Conservation (phyloP, 1,140 invertebrate genomes). For the Matsumurasca onukii region DNA sequence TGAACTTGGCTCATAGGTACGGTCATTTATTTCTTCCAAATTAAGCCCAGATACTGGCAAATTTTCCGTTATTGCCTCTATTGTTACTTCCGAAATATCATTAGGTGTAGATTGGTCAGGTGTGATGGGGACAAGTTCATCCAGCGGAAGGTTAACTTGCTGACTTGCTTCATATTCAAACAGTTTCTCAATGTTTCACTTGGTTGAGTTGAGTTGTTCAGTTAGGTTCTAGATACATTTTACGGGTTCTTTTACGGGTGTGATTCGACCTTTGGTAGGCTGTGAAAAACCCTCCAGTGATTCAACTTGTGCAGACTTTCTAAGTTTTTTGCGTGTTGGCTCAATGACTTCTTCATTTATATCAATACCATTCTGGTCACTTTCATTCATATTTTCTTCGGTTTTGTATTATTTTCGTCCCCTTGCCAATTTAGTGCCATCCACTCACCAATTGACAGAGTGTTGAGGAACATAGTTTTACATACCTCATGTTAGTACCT, state of each 20-base stretch:
- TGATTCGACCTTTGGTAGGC: constrained; percentile 23
- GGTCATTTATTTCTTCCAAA: too few relatives aligned
- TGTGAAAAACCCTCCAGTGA: constrained; percentile 13
- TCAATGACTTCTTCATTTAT: not conserved
- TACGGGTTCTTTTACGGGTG: constrained; percentile 24
- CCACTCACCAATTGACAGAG: constrained; percentile 21
- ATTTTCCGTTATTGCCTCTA: too few relatives aligned
- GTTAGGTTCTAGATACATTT: constrained; percentile 29
- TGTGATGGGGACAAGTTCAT: too few relatives aligned
- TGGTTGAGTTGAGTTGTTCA: too few relatives aligned
- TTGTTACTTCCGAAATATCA: too few relatives aligned
- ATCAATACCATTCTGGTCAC: not conserved
- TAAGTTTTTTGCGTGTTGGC: not conserved
- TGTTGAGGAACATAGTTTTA: constrained; percentile 30
- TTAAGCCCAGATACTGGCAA: too few relatives aligned
- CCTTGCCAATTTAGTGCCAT: constrained; percentile 22
- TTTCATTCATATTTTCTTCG: not conserved
- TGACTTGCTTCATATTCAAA: too few relatives aligned
- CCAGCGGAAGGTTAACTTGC: too few relatives aligned
- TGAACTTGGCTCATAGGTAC: too few relatives aligned
- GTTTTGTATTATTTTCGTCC: not conserved
- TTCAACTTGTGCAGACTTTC: constrained; percentile 16
- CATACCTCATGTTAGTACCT: constrained; percentile 3
- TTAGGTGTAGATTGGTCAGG: too few relatives aligned
- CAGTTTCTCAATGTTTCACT: too few relatives aligned